phyloP scores from a whole-genome alignment of 1,140 invertebrate species.

The Trissolcus basalis region DNA sequence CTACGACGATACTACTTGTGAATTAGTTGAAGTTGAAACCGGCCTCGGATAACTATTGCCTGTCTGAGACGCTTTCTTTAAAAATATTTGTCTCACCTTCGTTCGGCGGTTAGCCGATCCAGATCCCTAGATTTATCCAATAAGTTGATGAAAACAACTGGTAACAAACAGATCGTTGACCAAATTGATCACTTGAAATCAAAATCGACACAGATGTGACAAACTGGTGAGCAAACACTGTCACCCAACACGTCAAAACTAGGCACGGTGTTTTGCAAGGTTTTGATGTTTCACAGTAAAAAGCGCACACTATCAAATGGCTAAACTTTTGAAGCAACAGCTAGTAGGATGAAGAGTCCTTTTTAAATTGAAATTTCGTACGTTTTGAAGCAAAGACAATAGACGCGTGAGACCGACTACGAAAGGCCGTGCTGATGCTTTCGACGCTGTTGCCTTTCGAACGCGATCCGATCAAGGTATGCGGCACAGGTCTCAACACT shows the following conservation, averaged over 20 bases:
- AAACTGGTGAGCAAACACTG: no score
- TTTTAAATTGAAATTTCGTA: slow-evolving; percentile 11
- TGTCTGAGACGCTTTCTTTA: no score
- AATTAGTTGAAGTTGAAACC: no score
- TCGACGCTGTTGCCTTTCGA: slow-evolving; percentile 62
- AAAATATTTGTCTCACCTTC: no score
- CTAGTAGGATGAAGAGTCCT: not conserved
- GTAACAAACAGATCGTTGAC: no score
- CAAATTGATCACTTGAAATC: slow-evolving; percentile 9
- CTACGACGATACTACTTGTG: no score
- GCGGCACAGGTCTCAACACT: slow-evolving; percentile 63
- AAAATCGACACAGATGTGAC: not conserved
- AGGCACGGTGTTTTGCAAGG: slow-evolving; percentile 12
- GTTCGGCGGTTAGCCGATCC: no score
- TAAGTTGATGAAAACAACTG: no score
- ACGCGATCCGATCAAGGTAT: slow-evolving; percentile 70
- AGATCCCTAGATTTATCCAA: no score
- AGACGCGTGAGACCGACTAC: slow-evolving; percentile 45
- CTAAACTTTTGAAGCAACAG: not conserved
- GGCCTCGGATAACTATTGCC: no score
- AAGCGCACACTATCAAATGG: no score
- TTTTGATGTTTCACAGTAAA: not conserved
- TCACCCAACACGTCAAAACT: slow-evolving; percentile 29
- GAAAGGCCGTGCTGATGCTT: slow-evolving; percentile 55
- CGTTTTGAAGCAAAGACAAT: slow-evolving; percentile 7